Percentiles rank a stretch among this genome's conserved stretches.
Evolutionary conservation across 2,797 vertebrate species (phyloP).

Genomic region (Muraenolepis orangiensis): DNA sequence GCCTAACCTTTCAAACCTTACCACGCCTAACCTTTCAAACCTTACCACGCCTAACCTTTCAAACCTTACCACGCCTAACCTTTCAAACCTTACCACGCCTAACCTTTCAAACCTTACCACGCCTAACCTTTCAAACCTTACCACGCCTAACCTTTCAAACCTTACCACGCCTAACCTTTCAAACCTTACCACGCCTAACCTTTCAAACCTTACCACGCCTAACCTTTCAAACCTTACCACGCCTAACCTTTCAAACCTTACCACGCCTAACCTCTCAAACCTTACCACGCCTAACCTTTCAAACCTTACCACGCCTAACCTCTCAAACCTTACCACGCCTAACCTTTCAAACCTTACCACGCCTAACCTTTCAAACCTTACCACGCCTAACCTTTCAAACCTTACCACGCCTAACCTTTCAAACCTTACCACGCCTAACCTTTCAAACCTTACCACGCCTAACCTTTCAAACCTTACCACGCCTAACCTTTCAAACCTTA

Average conservation of each 20-base stretch:
- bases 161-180: conserved; percentile 29
- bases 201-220: conserved; percentile 24
- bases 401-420: conserved; percentile 29
- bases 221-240: conserved; percentile 34
- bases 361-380: conserved; percentile 33
- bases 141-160: conserved; percentile 30
- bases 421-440: conserved; percentile 18
- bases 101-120: conserved; percentile 34
- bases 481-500: conserved; percentile 33
- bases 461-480: conserved; percentile 34
- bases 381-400: conserved; percentile 30
- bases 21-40: conserved; percentile 30
- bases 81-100: conserved; percentile 24
- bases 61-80: conserved; percentile 18
- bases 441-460: conserved; percentile 24
- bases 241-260: conserved; percentile 35
- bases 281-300: conserved; percentile 29
- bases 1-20: conserved; percentile 33
- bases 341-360: conserved; percentile 34
- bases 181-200: conserved; percentile 18
- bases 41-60: conserved; percentile 29
- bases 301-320: no score
- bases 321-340: conserved; percentile 7
- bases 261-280: no score
- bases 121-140: conserved; percentile 33